Evolutionary conservation across 2,113 vertebrate species (phyloP), one percentile per base, ranked within the genome.

Genomic region (Alligator sinensis): DNA sequence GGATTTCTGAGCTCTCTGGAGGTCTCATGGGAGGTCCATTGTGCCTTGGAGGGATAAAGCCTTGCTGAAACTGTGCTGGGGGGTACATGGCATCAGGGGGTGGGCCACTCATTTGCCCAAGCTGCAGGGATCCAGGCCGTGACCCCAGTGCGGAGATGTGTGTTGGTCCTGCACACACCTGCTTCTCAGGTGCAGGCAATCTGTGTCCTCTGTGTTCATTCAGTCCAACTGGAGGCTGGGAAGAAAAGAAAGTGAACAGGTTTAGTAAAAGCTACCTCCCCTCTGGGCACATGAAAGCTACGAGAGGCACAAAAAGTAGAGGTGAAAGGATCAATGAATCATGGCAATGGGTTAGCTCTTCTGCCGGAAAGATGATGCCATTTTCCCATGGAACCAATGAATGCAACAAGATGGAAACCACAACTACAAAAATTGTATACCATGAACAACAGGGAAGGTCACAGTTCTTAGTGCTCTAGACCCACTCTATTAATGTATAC

Each of bases 11-110:
- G 86, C 94, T 96, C 74, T 98, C 98, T 0, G 95, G 90, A 0
- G 96, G 92, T 89, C 96, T 96, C 74, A 80, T 21, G 1, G 96
- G 91, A 47, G 96, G 89, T 15, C 98, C 98, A 1, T 97, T 97
- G 10, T 98, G 98, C 57, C 98, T 96, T 0, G 98, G 93, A 11
- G 98, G 98, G 60, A 98, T 95, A 82, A 98, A 98, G 38, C 97
- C 97, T 76, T 98, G 95, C 87, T 98, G 98, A 95, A 97, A 98
- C 34, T 98, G 98, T 63, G 98, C 95, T 0, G 98, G 97, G 0
- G 98, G 97, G 93, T 99, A 99, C 94, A 99, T 89, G 2, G 98
- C 96, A 2, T 99, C 99, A 1, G 98, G 98, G 1, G 98, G 97
- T 34, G 98, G 98, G 72, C 97, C 96, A 0, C 97, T 97, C 85